These are phyloP conservation scores for Triops cancriformis DNA, from an alignment of 1,140 invertebrate species.

Conservation along the genomic window DNA sequence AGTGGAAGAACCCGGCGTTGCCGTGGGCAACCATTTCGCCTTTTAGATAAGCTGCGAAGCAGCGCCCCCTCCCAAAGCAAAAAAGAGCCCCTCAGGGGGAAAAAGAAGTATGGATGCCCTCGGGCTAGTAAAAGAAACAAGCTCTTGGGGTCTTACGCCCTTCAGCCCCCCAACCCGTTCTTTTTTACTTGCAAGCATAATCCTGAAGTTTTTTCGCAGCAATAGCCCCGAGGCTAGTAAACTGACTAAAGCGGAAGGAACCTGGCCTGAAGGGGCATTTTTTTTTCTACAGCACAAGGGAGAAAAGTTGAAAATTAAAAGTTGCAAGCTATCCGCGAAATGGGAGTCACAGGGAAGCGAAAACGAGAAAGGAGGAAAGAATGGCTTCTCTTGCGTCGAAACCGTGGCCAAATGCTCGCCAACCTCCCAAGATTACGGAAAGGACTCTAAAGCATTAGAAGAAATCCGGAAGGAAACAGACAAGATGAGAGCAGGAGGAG, in stretches of 20 bases:
- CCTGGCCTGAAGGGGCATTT: too few species aligned
- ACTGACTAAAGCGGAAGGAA: too few species aligned
- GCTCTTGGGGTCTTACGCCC: too few species aligned
- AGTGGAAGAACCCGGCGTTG: not conserved
- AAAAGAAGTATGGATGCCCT: not conserved
- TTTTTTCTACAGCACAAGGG: too few species aligned
- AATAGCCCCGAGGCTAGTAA: too few species aligned
- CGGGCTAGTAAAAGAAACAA: not conserved
- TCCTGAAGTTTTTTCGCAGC: too few species aligned
- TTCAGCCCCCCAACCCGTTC: too few species aligned
- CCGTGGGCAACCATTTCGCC: not conserved
- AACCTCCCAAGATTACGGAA: not conserved
- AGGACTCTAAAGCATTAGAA: not conserved
- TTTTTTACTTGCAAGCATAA: too few species aligned
- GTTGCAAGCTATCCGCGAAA: too few species aligned
- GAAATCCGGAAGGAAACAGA: not conserved
- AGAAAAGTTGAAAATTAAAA: not conserved
- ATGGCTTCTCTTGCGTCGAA: not conserved
- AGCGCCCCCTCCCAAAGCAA: not conserved
- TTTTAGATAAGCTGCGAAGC: not conserved
- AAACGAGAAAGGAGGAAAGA: not conserved
- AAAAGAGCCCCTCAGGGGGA: not conserved
- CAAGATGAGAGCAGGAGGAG: too few species aligned
- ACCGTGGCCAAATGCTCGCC: not conserved
- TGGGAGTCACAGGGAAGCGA: too few species aligned